Base-by-base conservation (phyloP, 2,113 vertebrate species). In the Ophthalmolycus amberensis region DNA sequence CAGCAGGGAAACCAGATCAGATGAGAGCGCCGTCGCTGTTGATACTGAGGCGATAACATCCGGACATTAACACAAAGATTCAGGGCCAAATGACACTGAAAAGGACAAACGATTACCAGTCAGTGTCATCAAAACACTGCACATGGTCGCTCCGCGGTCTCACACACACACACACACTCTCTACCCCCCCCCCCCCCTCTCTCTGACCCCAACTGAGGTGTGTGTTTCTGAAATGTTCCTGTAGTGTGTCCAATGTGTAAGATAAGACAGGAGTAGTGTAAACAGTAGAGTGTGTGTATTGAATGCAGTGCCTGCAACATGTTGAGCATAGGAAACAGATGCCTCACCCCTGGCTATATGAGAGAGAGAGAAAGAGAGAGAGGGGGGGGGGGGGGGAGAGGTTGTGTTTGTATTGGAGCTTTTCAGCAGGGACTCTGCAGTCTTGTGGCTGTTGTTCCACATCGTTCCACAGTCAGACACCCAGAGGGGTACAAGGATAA, bases 301-400 rank as follows among this genome's bases (percentile, higher is more conserved):
- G 65, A 72, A 75, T 46, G 77, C 29, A 83, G 52, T 64, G 88
- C 54, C 70, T 83, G 59, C 82, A 69, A 68, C 84, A 86, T 88
- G 84, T 78, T 68, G 71, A 71, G 72, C 86, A 90, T 73, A 89
- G 92, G 92, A 93, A 93, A 91, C 90, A 92, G 90, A 91, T 91
- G 92, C 85, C 73, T 91, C 75, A 79, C 83, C 84, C 72, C 75
- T 54, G 86, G 84, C 79, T 79, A 63, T 74, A 27, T 34, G 48
- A 42, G 29, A 20, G 48, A 22, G 32, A 8, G 70, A 5, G 60
- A n/a, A n/a, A 10, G 54, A 48, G 40, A 34, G 52, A 46, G 52
- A 62, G 27, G 29, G 32, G 12, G 1, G 12, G 58, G 54, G 22
- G 48, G 25, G 59, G 22, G 48, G 25, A 50, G 40, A 11, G 62